Percentiles rank a stretch among this genome's conserved stretches.
Conservation (phyloP, 2,797 vertebrate species). For the Selene dorsalis region DNA sequence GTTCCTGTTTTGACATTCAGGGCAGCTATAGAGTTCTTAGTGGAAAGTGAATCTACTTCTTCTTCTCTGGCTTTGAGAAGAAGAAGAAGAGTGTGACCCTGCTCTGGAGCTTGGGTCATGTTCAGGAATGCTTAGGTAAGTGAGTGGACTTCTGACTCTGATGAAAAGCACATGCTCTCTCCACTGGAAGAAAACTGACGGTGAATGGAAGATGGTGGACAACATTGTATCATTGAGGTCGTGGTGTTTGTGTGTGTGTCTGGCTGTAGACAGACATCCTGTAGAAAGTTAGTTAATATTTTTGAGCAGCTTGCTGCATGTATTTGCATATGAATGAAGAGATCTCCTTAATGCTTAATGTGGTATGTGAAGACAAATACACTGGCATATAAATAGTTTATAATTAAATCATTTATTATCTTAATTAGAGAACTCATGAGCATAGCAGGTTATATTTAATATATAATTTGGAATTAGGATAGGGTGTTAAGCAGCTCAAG, state of each 20-base stretch:
- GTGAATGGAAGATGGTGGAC: not conserved
- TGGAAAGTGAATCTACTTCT: constrained; percentile 37
- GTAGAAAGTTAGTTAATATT: constrained; percentile 5
- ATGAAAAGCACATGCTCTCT: not conserved
- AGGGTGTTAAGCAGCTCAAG: constrained; percentile 2
- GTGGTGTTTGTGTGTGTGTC: not conserved
- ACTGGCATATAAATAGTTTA: constrained; percentile 34
- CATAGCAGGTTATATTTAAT: constrained; percentile 41
- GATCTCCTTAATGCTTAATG: constrained; percentile 52
- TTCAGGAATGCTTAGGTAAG: constrained; percentile 46
- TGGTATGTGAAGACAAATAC: constrained; percentile 13
- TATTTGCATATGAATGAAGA: constrained; percentile 55
- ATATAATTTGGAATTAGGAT: constrained; percentile 9
- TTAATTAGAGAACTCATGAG: constrained; percentile 46
- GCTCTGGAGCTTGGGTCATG: constrained; percentile 24
- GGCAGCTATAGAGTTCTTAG: constrained; percentile 41
- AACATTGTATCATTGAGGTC: too few relatives aligned
- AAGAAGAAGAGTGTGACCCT: constrained; percentile 10
- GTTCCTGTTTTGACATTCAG: constrained; percentile 26
- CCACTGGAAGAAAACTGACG: not conserved
- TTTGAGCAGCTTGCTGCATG: constrained; percentile 33
- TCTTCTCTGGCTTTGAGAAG: constrained; percentile 32
- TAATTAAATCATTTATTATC: constrained; percentile 35
- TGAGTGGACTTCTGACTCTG: not conserved
- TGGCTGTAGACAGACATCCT: not conserved